Conservation (phyloP, 2,888 invertebrate species). For the Nebria salina region DNA sequence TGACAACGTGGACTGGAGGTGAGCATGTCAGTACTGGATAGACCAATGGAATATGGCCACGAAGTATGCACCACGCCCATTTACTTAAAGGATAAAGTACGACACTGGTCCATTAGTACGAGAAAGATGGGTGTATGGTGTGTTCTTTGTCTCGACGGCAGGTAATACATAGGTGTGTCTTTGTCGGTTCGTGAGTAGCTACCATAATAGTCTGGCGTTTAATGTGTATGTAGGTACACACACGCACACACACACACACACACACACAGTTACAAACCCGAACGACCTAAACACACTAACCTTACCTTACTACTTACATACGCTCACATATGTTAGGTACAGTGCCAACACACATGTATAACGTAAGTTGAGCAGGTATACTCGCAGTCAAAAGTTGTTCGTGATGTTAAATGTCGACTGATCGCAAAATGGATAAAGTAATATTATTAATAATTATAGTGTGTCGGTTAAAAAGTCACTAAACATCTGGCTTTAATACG, state of each 20-base stretch:
- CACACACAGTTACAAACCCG: conserved; percentile 15
- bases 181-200: conserved; percentile 59
- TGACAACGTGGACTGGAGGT: conserved; percentile 60
- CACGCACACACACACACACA: conserved; percentile 53
- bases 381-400: conserved; percentile 50
- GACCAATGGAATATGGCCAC: conserved; percentile 52
- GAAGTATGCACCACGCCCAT: conserved; percentile 56
- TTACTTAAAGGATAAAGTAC: conserved; percentile 62
- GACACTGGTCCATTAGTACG: conserved; percentile 57
- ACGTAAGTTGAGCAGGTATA: conserved; percentile 61
- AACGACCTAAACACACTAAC: conserved; percentile 55
- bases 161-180: conserved; percentile 55
- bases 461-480: conserved; percentile 47
- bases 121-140: conserved; percentile 56
- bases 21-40: conserved; percentile 51
- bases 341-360: conserved; percentile 62
- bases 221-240: conserved; percentile 58
- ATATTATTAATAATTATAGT: conserved; percentile 54
- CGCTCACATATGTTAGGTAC: conserved; percentile 61
- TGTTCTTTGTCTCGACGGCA: conserved; percentile 54
- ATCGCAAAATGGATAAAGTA: conserved; percentile 55
- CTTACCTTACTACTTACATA: conserved; percentile 61
- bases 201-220: conserved; percentile 61
- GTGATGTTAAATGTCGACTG: conserved; percentile 52
- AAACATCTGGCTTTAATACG: background rate